Base-by-base conservation (phyloP, 2,797 vertebrate species). In the Chrosomus eos region DNA sequence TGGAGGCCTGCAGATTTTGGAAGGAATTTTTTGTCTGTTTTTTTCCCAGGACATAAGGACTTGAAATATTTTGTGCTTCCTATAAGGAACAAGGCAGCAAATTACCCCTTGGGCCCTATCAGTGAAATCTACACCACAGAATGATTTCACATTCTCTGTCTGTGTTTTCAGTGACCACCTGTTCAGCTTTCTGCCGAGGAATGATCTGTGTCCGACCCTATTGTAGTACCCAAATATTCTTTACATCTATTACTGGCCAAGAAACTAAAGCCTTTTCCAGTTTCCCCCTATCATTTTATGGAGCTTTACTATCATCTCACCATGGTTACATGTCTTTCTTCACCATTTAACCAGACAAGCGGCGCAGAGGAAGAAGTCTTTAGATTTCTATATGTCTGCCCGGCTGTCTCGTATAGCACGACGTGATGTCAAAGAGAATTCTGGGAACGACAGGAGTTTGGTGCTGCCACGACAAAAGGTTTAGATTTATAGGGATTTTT, bases 121-220 rank as follows among this genome's bases (percentile, higher is more conserved):
- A 36, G 89, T 94, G 94, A 94, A 96, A 95, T 93, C 94, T 91
- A 93, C 92, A 91, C 93, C 92, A 88, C 72, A n/a, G 84, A 81
- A 85, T 91, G 93, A 95, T 92, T 94, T 93, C 89, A 92, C 89
- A 51, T 85, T 80, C 76, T 79, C 92, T 90, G n/a, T 73, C 86
- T 80, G 82, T 86, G 86, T 81, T 88, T 80, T 86, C 92, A 89
- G 92, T 92, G 93, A 92, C 94, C 94, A 95, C 95, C 94, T 95
- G 94, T 94, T 94, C 91, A 13, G 78, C 71, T 83, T 73, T 85
- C 80, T 81, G 73, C 82, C 23, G 66, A 78, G 70, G 67, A 51
- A 70, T 72, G 80, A 80, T 87, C 76, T 74, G 58, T 72, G 89
- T 89, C 87, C 84, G 64, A 51, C 75, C 83, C 91, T 90, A 93